phyloP scores from a whole-genome alignment of 2,113 vertebrate genomes.

The Archocentrus centrarchus region DNA sequence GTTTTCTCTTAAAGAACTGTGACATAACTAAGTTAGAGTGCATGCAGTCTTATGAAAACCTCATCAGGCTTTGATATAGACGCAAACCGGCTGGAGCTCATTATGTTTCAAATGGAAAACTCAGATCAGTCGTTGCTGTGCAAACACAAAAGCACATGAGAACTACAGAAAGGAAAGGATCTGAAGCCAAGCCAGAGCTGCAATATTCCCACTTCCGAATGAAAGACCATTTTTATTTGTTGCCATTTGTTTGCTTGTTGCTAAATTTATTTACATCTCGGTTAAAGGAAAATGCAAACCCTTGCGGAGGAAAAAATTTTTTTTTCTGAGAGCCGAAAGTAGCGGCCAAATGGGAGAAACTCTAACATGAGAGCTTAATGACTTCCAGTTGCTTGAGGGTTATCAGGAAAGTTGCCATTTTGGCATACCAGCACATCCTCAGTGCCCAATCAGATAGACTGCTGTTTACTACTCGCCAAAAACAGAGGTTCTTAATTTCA shows the following conservation, averaged over 20 bases:
- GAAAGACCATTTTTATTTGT: slow-evolving; percentile 13
- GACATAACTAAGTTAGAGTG: slow-evolving; percentile 7
- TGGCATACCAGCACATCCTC: slow-evolving; percentile 49
- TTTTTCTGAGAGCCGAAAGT: not conserved
- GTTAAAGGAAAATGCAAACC: slow-evolving; percentile 28
- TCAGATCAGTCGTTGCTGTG: too few species aligned
- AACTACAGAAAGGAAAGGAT: not conserved
- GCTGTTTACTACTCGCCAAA: not conserved
- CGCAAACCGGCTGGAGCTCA: not conserved
- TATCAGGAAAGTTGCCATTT: slow-evolving; percentile 44
- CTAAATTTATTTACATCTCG: slow-evolving; percentile 15
- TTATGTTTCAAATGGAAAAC: not conserved
- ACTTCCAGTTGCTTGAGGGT: slow-evolving; percentile 57
- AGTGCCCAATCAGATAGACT: slow-evolving; percentile 34
- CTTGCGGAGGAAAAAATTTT: not conserved
- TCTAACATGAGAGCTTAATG: slow-evolving; percentile 48
- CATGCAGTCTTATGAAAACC: slow-evolving; percentile 10
- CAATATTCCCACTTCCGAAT: slow-evolving; percentile 28
- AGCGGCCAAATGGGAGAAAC: slow-evolving; percentile 49
- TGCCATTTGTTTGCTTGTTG: slow-evolving; percentile 50
- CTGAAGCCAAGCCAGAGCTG: not conserved
- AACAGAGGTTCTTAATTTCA: slow-evolving; percentile 18
- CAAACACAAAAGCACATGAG: not conserved
- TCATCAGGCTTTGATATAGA: slow-evolving; percentile 20
- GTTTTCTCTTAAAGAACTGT: slow-evolving; percentile 8